Evolutionary conservation across 2,888 invertebrate genomes (phyloP).

Genomic region (Oegoconia quadripuncta): DNA sequence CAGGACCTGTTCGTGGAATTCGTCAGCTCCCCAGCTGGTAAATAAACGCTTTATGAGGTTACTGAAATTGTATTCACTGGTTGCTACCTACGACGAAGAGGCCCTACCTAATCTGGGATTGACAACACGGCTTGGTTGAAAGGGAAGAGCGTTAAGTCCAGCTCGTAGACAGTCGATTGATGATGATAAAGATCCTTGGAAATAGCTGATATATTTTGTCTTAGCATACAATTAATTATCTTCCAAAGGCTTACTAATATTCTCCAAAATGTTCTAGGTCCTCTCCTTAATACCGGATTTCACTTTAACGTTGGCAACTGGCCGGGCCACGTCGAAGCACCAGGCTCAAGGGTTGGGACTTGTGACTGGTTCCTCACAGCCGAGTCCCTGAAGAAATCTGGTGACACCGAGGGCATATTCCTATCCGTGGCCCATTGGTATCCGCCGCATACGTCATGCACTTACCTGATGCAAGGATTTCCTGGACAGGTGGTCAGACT

Average conservation of each 20-base stretch:
- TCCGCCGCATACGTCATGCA: conserved; percentile 94
- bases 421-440: conserved; percentile 96
- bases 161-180: too few species aligned
- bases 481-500: conserved; percentile 92
- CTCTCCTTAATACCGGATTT: conserved; percentile 93
- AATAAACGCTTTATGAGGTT: conserved; percentile 10
- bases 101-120: too few species aligned
- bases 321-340: conserved; percentile 95
- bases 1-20: conserved; percentile 93
- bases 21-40: conserved; percentile 91
- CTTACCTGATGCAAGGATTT: conserved; percentile 92
- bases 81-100: too few species aligned
- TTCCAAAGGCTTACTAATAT: too few species aligned
- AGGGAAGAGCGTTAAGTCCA: too few species aligned
- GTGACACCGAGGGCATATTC: conserved; percentile 93
- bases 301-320: conserved; percentile 97
- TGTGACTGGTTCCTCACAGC: conserved; percentile 94
- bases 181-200: too few species aligned
- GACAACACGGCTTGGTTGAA: too few species aligned
- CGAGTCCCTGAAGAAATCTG: conserved; percentile 86
- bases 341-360: conserved; percentile 90
- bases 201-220: too few species aligned
- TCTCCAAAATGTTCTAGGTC: conserved; percentile 79
- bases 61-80: background rate
- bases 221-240: too few species aligned